Evolutionary conservation across 2,113 vertebrate genomes (phyloP), one percentile per base, ranked within the genome.

Genomic region (Fulica atra): DNA sequence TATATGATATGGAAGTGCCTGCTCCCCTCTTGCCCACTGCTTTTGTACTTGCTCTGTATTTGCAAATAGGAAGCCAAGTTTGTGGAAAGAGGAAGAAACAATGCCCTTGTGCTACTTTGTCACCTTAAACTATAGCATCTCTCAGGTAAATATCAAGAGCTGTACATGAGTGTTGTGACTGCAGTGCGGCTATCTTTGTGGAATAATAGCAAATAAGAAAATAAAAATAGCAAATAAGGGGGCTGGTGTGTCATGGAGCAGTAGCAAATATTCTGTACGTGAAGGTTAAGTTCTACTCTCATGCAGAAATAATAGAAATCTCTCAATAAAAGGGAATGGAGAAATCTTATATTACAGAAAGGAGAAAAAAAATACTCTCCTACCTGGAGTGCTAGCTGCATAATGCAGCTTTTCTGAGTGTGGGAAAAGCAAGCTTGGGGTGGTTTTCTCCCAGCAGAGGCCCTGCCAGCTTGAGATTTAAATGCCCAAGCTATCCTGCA

Each of bases 241-340:
- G 19, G 7, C 33, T 50, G 61, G 6, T 21, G n/a, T 50, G 57
- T 40, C 25, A 9, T 6, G 7, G 16, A 60, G 35, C 16, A 83
- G 42, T 36, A 66, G 21, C 35, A 80, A 36, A n/a, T 38, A 13
- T 23, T 42, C 17, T 0, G 2, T n/a, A 15, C 13, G 1, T 31
- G n/a, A 35, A 44, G 16, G 40, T 48, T 53, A 51, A 61, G 20
- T 46, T 31, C 44, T 46, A 2, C 29, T 63, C 7, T 70, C 11
- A 7, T 54, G 46, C 50, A 66, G 61, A 48, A 92, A 31, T 51
- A 44, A 16, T 5, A 81, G 69, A 70, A 29, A 53, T 56, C 8
- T 48, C 36, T 53, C 50, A 74, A 8, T 40, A 63, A 36, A 60
- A 65, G 21, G 66, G 36, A 86, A 36, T 6, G n/a, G 79, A 64